A percentile compares a stretch with the other conserved stretches of the same genome.
These are phyloP conservation scores for Lepus americanus DNA, from an alignment of 2,113 vertebrate species.

Conservation along the genomic window DNA sequence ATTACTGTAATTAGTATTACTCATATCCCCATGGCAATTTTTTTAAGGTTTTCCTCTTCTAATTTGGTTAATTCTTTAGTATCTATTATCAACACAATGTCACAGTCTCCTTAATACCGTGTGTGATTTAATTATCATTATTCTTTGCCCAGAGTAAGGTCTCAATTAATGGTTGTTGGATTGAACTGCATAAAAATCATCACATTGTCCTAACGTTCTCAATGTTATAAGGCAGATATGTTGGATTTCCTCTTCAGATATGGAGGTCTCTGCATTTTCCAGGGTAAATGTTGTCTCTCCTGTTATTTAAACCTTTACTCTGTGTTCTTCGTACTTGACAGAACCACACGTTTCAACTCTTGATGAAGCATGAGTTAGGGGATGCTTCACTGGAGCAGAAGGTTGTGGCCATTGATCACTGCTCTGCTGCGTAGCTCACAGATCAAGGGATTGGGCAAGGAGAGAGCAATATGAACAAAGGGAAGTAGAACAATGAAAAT, in stretches of 20 bases:
- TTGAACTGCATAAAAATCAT: slow-evolving; percentile 42
- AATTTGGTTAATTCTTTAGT: slow-evolving; percentile 80
- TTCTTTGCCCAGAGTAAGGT: slow-evolving; percentile 68
- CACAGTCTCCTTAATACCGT: slow-evolving; percentile 64
- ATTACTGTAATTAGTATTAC: slow-evolving; percentile 81
- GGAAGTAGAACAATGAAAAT: not conserved
- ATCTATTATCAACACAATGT: slow-evolving; percentile 75
- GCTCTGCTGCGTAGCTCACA: not conserved
- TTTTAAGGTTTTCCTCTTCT: slow-evolving; percentile 70
- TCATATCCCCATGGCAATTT: slow-evolving; percentile 51
- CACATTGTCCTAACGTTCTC: not conserved
- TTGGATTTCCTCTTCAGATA: slow-evolving; percentile 9
- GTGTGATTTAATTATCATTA: slow-evolving; percentile 70
- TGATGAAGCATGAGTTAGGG: not conserved
- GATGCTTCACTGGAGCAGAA: not conserved
- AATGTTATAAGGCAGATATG: not conserved
- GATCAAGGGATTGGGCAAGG: not conserved
- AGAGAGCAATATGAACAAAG: not conserved
- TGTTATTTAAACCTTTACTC: not conserved
- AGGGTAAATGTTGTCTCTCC: not conserved
- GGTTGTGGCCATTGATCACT: not conserved
- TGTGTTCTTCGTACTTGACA: not conserved
- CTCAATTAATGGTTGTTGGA: slow-evolving; percentile 51
- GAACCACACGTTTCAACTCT: not conserved
- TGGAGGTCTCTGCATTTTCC: not conserved